phyloP scores from a whole-genome alignment of 2,888 invertebrate genomes.

The Lasioglossum zephyrum region DNA sequence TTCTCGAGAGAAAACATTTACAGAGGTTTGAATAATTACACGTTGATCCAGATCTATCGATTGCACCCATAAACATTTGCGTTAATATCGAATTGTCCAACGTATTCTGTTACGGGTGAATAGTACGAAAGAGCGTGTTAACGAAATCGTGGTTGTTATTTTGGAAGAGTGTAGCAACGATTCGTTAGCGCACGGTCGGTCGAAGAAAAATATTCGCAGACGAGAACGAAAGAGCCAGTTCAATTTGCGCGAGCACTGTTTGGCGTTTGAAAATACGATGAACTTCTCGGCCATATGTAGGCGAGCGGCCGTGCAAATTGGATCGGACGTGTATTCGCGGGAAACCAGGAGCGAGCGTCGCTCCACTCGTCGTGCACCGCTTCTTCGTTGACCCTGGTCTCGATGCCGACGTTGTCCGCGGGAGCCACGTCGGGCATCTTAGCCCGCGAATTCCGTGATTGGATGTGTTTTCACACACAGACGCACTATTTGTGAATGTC shows the following conservation, averaged over 20 bases:
- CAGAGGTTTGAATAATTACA: conserved; percentile 15
- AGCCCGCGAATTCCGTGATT: conserved; percentile 67
- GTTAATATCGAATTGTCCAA: conserved; percentile 23
- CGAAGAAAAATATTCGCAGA: conserved; percentile 23
- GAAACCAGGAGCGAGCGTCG: conserved; percentile 58
- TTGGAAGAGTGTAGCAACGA: conserved; percentile 24
- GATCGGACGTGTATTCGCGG: conserved; percentile 56
- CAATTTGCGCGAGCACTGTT: conserved; percentile 19
- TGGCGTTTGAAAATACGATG: conserved; percentile 43
- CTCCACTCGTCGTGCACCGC: conserved; percentile 50
- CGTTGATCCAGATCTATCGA: conserved; percentile 30
- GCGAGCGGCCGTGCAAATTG: conserved; percentile 24
- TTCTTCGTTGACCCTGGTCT: conserved; percentile 56
- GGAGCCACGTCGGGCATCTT: conserved; percentile 73
- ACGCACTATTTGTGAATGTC: conserved; percentile 14
- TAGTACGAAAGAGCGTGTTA: neutral
- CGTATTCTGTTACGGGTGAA: conserved; percentile 21
- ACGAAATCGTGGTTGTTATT: conserved; percentile 43
- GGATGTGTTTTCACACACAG: conserved; percentile 41
- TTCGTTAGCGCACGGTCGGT: neutral
- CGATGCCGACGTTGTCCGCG: conserved; percentile 65
- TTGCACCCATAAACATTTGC: conserved; percentile 41
- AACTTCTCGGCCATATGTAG: conserved; percentile 48
- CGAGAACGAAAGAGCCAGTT: conserved; percentile 19
- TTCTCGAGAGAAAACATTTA: conserved; percentile 29